Evolutionary conservation across 2,888 invertebrate genomes (phyloP).

Genomic region (Muschampia plurimacula): DNA sequence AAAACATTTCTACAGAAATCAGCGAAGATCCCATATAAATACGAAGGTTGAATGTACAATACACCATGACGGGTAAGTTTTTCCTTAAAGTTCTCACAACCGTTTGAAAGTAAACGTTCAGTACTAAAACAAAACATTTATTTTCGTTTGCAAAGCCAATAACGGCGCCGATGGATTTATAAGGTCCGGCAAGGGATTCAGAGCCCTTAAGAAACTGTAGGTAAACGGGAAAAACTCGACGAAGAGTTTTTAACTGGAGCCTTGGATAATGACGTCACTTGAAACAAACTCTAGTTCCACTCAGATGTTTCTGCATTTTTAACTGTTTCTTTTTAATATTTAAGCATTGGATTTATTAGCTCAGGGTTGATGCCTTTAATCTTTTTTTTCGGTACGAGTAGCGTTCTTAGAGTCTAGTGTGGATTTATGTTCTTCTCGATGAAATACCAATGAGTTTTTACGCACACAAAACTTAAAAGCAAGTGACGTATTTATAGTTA

Average conservation of each 20-base stretch:
- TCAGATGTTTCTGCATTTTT: slow-evolving; percentile 33
- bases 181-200: slow-evolving; percentile 37
- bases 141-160: slow-evolving; percentile 31
- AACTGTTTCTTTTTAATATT: slow-evolving; percentile 36
- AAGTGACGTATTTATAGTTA: background rate
- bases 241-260: slow-evolving; percentile 58
- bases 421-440: slow-evolving; percentile 21
- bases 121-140: slow-evolving; percentile 36
- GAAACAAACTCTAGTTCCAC: slow-evolving; percentile 57
- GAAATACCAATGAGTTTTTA: slow-evolving; percentile 28
- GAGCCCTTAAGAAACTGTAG: slow-evolving; percentile 31
- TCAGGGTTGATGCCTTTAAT: slow-evolving; percentile 21
- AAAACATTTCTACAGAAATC: too few relatives aligned
- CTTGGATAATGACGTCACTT: slow-evolving; percentile 66
- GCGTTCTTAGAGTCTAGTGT: background rate
- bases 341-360: slow-evolving; percentile 29
- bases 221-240: slow-evolving; percentile 30
- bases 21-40: too few relatives aligned
- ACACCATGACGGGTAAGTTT: background rate
- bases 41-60: too few relatives aligned
- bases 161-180: slow-evolving; percentile 31
- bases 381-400: slow-evolving; percentile 5
- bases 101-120: slow-evolving; percentile 25
- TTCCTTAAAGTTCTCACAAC: slow-evolving; percentile 3
- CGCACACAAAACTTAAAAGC: background rate